Base-by-base conservation (phyloP, 1,140 invertebrate genomes). In the Drepana arcuata region DNA sequence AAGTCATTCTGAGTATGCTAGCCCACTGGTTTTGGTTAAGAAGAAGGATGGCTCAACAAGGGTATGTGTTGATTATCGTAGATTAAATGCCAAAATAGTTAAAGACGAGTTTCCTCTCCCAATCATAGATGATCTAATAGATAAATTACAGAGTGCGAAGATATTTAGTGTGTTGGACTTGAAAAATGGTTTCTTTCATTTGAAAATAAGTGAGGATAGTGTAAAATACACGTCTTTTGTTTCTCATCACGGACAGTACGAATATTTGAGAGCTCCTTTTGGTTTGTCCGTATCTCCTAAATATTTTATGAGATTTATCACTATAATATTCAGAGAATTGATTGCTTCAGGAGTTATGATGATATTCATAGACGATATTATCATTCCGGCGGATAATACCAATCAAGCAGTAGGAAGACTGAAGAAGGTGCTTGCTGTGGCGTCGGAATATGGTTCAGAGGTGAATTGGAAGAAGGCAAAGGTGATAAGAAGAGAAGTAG, bases 11-110 rank as follows among this genome's bases (percentile, higher is more conserved):
- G 24, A 26, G 10, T 26, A 26, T 26, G 24, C 24, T 26, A 26
- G 24, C n/a, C 24, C 24, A 16, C 23, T 64, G 0, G 50, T 58
- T 7, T 27, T 64, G n/a, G 50, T 46, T 7, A 48, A 35, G 33
- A 59, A 57, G 47, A 53, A 46, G 30, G 44, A 48, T 29, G 28
- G 27, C 2, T 21, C 18, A 10, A 14, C 21, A 6, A 34, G 44
- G 24, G 21, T 57, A 4, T 58, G 50, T 33, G 26, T 48, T 21
- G 49, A 53, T 35, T 58, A 46, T 16, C 23, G 54, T 4, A 33
- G 7, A 33, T 13, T 55, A 0, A 55, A 55, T 29, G 27, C 36
- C 13, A 41, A 41, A 6, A 26, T 26, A 2, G n/a, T 26, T 6
- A 26, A 26, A 10, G 24, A 26, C 10, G 24, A 26, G 10, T 10